Percentiles rank a stretch among this genome's conserved stretches.
Evolutionary conservation across 2,888 invertebrate species (phyloP).

Genomic region (Oligia latruncula): DNA sequence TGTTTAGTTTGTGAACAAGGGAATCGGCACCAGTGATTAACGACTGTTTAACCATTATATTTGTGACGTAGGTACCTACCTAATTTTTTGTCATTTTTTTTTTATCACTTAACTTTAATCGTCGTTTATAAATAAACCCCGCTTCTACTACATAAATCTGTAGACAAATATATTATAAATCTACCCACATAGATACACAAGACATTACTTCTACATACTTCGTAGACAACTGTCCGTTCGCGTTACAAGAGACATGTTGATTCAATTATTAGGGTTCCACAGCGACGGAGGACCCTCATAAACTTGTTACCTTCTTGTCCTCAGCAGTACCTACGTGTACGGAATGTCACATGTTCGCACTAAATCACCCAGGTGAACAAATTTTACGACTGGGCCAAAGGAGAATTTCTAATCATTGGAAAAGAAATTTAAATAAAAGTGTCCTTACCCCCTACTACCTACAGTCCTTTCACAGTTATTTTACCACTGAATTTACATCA

Average conservation of each 20-base stretch:
- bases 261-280: conserved; percentile 33
- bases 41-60: too few species aligned
- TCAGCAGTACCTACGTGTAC: conserved; percentile 10
- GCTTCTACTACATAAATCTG: too few species aligned
- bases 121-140: not conserved
- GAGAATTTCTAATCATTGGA: not conserved
- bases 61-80: too few species aligned
- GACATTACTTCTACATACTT: not conserved
- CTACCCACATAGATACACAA: conserved; percentile 9
- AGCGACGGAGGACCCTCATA: conserved; percentile 32
- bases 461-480: not conserved
- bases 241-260: conserved; percentile 29
- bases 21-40: too few species aligned
- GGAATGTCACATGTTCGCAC: conserved; percentile 18
- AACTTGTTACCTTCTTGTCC: conserved; percentile 35
- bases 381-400: conserved; percentile 7
- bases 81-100: too few species aligned
- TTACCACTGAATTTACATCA: not conserved
- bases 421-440: not conserved
- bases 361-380: conserved; percentile 30
- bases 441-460: too few species aligned
- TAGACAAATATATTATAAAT: not conserved
- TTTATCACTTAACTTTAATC: too few species aligned
- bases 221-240: conserved; percentile 10
- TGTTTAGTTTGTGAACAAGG: too few species aligned